Evolutionary conservation across 2,113 vertebrate genomes (phyloP).

Genomic region (Octodon degus): DNA sequence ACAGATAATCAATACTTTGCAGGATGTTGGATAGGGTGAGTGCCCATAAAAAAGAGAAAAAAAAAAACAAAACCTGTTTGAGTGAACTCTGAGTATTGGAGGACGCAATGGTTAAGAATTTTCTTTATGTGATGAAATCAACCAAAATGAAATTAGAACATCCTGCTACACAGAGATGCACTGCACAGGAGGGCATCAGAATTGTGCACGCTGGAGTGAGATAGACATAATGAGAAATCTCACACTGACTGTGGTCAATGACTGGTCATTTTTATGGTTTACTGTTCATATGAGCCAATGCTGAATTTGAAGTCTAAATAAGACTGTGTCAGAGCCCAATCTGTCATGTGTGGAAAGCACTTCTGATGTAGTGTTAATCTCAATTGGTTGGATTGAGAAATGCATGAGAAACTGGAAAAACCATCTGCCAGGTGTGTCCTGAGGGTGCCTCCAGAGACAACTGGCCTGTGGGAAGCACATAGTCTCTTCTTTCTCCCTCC

Average conservation of each 20-base stretch:
- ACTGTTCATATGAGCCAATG: neutral
- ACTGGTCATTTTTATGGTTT: neutral
- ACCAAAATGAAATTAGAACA: neutral
- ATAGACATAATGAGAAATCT: neutral
- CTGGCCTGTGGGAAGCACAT: neutral
- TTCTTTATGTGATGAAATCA: neutral
- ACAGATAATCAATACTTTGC: neutral
- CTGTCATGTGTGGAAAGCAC: neutral
- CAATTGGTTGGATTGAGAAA: neutral
- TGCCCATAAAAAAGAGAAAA: neutral
- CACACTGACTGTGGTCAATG: neutral
- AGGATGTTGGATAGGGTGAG: neutral
- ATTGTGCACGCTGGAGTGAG: neutral
- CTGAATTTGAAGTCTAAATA: conserved; percentile 5
- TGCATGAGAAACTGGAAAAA: neutral
- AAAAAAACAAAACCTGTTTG: neutral
- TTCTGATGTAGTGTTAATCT: neutral
- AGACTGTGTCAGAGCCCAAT: neutral
- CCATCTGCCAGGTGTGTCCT: neutral
- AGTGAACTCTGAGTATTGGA: conserved; percentile 46
- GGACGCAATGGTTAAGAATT: neutral
- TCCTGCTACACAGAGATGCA: neutral
- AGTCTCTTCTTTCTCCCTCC: too few species aligned
- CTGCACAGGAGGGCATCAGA: neutral
- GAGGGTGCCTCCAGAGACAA: neutral